A percentile compares a stretch with the other conserved stretches of the same genome.
phyloP scores from a whole-genome alignment of 2,113 vertebrate genomes.

The Osmerus mordax region DNA sequence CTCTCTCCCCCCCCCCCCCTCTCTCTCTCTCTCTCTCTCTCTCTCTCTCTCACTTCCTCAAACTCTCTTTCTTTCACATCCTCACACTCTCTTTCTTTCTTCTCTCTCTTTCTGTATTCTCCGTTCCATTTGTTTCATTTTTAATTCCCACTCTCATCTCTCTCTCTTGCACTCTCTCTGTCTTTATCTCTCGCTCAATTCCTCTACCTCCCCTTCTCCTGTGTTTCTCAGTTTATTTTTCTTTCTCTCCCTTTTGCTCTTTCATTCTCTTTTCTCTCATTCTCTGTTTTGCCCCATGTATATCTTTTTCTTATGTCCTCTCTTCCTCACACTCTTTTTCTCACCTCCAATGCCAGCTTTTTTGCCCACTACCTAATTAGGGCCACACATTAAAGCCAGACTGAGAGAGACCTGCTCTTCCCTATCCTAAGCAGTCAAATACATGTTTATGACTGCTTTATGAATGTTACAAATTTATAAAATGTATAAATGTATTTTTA shows the following conservation, averaged over 20 bases:
- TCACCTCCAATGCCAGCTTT: conserved; percentile 58
- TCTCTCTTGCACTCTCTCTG: no score
- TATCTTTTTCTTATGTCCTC: no score
- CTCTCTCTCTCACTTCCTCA: conserved; percentile 23
- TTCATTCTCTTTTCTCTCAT: no score
- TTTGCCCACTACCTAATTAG: conserved; percentile 69
- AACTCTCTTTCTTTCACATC: conserved; percentile 9
- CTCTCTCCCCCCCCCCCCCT: conserved; percentile 15
- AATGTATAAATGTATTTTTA: conserved; percentile 35
- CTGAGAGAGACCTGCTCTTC: conserved; percentile 57
- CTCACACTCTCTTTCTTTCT: conserved; percentile 16
- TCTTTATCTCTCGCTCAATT: no score
- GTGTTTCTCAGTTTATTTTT: background rate
- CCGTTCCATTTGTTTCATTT: no score
- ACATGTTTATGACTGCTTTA: conserved; percentile 19
- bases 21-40: conserved; percentile 18
- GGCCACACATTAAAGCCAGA: conserved; percentile 61
- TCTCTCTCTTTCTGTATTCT: no score
- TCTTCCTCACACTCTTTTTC: no score
- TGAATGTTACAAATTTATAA: conserved; percentile 54
- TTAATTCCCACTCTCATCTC: no score
- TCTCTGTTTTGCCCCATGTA: no score
- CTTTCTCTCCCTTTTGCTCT: background rate
- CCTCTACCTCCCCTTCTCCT: no score
- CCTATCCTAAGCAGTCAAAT: conserved; percentile 53